These are phyloP conservation scores for Myrmecobius fasciatus DNA, from an alignment of 2,113 vertebrate species.

Conservation along the genomic window DNA sequence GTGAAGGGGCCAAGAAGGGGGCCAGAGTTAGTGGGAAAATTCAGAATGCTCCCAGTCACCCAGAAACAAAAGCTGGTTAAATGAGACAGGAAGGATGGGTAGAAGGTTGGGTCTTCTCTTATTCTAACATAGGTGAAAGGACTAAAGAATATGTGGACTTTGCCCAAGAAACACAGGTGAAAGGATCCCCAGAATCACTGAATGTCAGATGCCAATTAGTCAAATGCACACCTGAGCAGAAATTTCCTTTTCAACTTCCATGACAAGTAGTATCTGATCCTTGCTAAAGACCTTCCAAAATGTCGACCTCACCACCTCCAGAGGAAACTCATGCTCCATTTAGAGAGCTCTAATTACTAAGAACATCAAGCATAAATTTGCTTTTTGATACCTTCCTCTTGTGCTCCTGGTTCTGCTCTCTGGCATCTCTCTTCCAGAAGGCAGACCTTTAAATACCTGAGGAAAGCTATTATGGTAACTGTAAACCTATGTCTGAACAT, in stretches of 20 bases:
- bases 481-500: neutral
- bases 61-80: neutral
- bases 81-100: neutral
- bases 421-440: neutral
- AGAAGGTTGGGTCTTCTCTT: neutral
- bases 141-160: neutral
- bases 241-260: neutral
- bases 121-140: too few relatives aligned
- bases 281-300: neutral
- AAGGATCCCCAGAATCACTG: neutral
- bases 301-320: neutral
- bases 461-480: neutral
- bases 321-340: neutral
- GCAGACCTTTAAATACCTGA: neutral
- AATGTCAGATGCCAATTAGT: neutral
- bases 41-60: neutral
- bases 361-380: neutral
- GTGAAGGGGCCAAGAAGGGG: neutral
- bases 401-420: neutral
- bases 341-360: neutral
- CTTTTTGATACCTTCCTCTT: neutral
- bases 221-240: neutral
- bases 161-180: neutral
- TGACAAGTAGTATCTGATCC: neutral
- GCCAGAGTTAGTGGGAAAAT: slow-evolving; percentile 11